Evolutionary conservation across 2,113 vertebrate genomes (phyloP), one percentile per base, ranked within the genome.

Genomic region (Pedionomus torquatus): DNA sequence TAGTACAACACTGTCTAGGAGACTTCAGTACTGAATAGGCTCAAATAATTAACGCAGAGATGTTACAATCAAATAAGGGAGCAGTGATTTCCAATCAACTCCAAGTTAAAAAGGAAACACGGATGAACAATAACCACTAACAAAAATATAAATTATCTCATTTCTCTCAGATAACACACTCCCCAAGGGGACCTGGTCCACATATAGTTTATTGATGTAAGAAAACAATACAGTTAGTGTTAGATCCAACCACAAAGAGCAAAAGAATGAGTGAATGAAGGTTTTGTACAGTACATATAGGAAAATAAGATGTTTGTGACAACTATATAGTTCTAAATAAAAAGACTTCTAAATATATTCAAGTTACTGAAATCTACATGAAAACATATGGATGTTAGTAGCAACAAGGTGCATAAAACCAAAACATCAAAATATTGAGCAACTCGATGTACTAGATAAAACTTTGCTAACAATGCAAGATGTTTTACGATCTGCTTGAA

Each of bases 221-320:
- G 98, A 98, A 99, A 99, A 99, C 98, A 98, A 98, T 99, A 99
- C 98, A 99, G 98, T 99, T 99, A 99, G 98, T 99, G 99, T 99
- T 98, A 98, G 98, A 99, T 98, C 98, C 98, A 98, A 98, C 97
- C 98, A 98, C 98, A 98, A 98, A 98, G 97, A 98, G 97, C 97
- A 97, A 98, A 97, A 95, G 92, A 97, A 98, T 94, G 97, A 98
- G 95, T 96, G 96, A 98, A 97, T 96, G 97, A 96, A 98, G 97
- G 96, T 97, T 98, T 98, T 98, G 94, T 98, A 98, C 98, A 98
- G 98, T 98, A 98, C 97, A 96, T 97, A 98, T 95, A 98, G 96
- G 98, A 97, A 98, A 98, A 97, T 96, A 98, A 97, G 97, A 97
- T 98, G 96, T 95, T 95, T 97, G 97, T 96, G 97, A 97, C 97